Evolutionary conservation across 1,140 invertebrate genomes (phyloP), one percentile per base, ranked within the genome.

Genomic region (Trichonephila clavata): DNA sequence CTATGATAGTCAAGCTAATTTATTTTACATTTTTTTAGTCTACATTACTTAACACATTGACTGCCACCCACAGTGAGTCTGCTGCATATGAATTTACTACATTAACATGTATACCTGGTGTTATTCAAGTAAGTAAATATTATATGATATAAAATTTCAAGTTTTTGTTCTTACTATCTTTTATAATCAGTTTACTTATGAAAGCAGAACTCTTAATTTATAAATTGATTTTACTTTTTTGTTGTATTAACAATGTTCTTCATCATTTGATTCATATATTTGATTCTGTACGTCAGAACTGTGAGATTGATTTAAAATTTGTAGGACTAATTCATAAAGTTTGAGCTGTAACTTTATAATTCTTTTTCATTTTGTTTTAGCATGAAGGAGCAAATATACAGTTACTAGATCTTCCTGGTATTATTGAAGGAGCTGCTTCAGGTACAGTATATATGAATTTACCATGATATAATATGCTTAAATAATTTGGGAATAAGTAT

Each of bases 1-100:
- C 1, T 50, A 50, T 50, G 10, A 10, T 50, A 10, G 7, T 5
- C 7, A 50, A 5, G 10, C 1, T 7, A 50, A 50, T 50, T 50
- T 50, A 50, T 68, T 68, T 68, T 24, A 24, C 3, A 0, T 24
- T 16, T 81, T 92, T 92, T 61, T 32, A 93, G 97, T 99, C 99
- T 21, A 99, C 99, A 1, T 96, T 99, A 92, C 96, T 99, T 86
- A 99, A 98, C 95, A 99, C 98, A 0, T 95, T 99, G 94, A 99
- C 99, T 2, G 98, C 98, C 95, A 99, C 98, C 50, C 97, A 99
- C 96, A 99, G 98, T 94, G 99, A 99, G 96, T 98, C 98, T 86
- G 99, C 99, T 18, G 98, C 98, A 89, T 99, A 99, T 96, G 99
- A 99, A 96, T 99, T 99, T 96, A 99, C 99, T 94, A 99, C 99